Evolutionary conservation across 2,797 vertebrate species (phyloP).

Genomic region (Cyclopterus lumpus): DNA sequence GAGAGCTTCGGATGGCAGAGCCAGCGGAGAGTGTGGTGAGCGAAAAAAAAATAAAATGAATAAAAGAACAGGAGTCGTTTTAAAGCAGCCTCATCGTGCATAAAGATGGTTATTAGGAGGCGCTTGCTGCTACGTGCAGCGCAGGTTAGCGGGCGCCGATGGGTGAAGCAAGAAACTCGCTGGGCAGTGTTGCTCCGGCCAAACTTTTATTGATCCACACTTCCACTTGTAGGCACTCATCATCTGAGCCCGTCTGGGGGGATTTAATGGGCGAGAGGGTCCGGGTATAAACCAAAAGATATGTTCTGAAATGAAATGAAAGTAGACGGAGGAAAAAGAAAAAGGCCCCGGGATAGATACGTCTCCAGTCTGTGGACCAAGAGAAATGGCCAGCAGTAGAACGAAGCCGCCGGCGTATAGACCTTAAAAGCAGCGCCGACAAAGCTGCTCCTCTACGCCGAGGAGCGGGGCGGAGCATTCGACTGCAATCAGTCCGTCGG

Average conservation of each 20-base stretch:
- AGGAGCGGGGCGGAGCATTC: constrained; percentile 59
- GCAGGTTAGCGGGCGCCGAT: constrained; percentile 27
- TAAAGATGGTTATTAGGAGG: constrained; percentile 25
- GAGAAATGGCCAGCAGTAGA: constrained; percentile 45
- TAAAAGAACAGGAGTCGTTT: constrained; percentile 53
- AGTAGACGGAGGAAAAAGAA: constrained; percentile 19
- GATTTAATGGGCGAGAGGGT: constrained; percentile 47
- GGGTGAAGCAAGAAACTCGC: constrained; percentile 5
- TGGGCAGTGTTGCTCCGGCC: constrained; percentile 18
- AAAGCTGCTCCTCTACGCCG: constrained; percentile 51
- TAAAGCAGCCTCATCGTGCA: constrained; percentile 48
- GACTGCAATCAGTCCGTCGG: constrained; percentile 57
- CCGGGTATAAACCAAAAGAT: constrained; percentile 47
- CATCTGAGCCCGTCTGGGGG: constrained; percentile 27
- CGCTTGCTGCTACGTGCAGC: not conserved
- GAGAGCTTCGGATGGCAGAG: constrained; percentile 34
- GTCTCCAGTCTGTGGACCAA: constrained; percentile 21
- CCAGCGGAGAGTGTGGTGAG: constrained; percentile 32
- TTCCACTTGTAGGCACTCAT: constrained; percentile 52
- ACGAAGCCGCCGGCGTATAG: constrained; percentile 44
- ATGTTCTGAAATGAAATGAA: constrained; percentile 54
- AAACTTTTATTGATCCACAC: constrained; percentile 53
- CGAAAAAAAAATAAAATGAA: not conserved
- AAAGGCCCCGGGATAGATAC: constrained; percentile 20
- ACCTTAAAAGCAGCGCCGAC: constrained; percentile 44